Evolutionary conservation across 2,113 vertebrate genomes (phyloP), one percentile per base, ranked within the genome.

Genomic region (Sander lucioperca): DNA sequence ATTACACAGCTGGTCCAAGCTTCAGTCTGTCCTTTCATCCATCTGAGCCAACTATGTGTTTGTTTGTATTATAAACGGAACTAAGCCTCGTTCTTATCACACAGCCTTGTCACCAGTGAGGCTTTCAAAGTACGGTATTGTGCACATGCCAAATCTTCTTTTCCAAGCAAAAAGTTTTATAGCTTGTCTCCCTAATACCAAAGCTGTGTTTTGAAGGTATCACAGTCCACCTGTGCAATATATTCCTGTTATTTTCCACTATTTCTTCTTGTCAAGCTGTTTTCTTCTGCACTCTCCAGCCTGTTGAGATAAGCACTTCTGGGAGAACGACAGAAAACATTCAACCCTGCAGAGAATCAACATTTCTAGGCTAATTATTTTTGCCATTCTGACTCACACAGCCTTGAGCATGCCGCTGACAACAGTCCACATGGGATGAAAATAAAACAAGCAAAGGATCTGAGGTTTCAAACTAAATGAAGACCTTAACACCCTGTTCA

Each of bases 11-110:
- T 56, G 6, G 12, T 51, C 66, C 43, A 51, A 12, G 15, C 33
- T 53, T 71, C 15, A 33, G 54, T 66, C 1, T 0, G 5, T 63
- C 68, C 30, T 72, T 27, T 62, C 1, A 0, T 77, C 51, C 39
- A 64, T 58, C 30, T 62, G 39, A 66, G 71, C 64, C 70, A 86
- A 80, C 50, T 78, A 85, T 87, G 51, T 56, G 67, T 87, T 89
- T 90, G 80, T 87, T 86, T 64, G 79, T 70, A 51, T 77, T 65
- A 72, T 70, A 64, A 72, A 12, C 33, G 53, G 3, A 61, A 9
- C 30, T 63, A 43, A 65, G 54, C 19, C 45, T 27, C 5, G 53
- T 36, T 85, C 63, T 72, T 79, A 71, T 84, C 51, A 67, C 7
- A 47, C 36, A 79, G 50, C 14, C 76, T 9, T 54, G 25, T 68